Base-by-base conservation (phyloP, 2,113 vertebrate species). In the Paramisgurnus dabryanus region DNA sequence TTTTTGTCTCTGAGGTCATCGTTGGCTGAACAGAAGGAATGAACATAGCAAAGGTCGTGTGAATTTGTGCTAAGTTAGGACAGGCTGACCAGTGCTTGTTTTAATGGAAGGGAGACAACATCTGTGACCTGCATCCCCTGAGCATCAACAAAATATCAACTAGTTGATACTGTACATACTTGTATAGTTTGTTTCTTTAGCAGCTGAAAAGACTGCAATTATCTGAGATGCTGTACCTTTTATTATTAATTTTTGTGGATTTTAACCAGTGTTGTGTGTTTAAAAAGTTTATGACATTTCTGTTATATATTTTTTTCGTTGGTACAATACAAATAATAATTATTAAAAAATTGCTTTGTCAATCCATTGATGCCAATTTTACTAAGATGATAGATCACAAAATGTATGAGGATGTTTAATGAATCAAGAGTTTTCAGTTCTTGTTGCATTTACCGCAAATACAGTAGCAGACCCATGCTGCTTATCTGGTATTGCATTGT, bases 11-110 rank as follows among this genome's bases (percentile, higher is more conserved):
- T 27, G 15, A 47, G 11, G 43, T 8, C 1, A 17, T 61, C 13
- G 41, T 74, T 27, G 57, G 58, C 58, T 47, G 72, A 75, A 75
- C 13, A 49, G 1, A 22, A 6, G 17, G 22, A 75, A 39, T 10
- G 58, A 75, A 58, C n/a, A 17, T 18, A 58, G 57, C 72, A 63
- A 75, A 75, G 57, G 57, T 47, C 61, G 12, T 63, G 72, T 75
- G 72, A 75, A 75, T 75, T 49, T 75, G 60, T 34, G 1, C 6
- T 15, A 22, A 55, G 7, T 39, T 39, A 75, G 41, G 41, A 49
- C 49, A 17, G 13, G 27, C 22, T 47, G 69, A 40, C 50, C 50
- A 41, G 12, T 61, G 71, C n/a, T 73, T 73, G 41, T 6, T 5
- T 60, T 43, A 43, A 22, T 49, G 43, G 27, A 18, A 13, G 72